Base-by-base conservation (phyloP, 1,140 invertebrate genomes). In the Zaprionus davidi region DNA sequence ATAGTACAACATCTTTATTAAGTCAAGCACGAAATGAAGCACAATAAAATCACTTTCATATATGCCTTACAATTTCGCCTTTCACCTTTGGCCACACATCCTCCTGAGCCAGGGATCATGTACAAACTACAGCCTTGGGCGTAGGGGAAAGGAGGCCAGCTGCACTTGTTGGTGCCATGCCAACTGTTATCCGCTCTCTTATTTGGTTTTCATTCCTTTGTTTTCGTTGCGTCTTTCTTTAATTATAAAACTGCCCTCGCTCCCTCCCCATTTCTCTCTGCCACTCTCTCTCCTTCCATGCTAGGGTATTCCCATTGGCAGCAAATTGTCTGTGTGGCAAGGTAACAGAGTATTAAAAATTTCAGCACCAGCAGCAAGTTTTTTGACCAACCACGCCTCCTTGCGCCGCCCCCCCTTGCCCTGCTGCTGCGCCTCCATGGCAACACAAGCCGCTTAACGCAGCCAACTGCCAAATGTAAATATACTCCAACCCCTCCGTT, bases 311-410 rank as follows among this genome's bases (percentile, higher is more conserved):
- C 83, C 82, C 82, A 82, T 79, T 86, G 83, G 79, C 83, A 88
- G 78, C 74, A 87, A 87, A 88, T 87, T 83, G 83, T 87, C 83
- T 87, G 81, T 80, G 76, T 53, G 83, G 81, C 71, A 88, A 87
- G 83, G 83, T 86, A 86, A 86, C 80, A 87, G 77, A 83, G 80
- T 88, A 88, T 88, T 87, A 88, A 88, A 80, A 88, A 83, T 88
- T 87, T 87, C 81, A 88, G 71, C 84, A 87, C 80, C 81, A 83
- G 64, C 75, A 66, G 68, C 66, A 66, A 77, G 62, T 70, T 82
- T 79, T 76, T 72, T 86, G 83, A 87, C 83, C 83, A 80, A 17
- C 64, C 51, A 57, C 28, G 49, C 34, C 46, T 36, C 66, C 59
- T 31, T 65, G 28, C 28, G 34, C 51, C n/a, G 26, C 63, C 41